Percentiles rank a stretch among this genome's conserved stretches.
Conservation (phyloP, 2,113 vertebrate species). For the Mellivora capensis region DNA sequence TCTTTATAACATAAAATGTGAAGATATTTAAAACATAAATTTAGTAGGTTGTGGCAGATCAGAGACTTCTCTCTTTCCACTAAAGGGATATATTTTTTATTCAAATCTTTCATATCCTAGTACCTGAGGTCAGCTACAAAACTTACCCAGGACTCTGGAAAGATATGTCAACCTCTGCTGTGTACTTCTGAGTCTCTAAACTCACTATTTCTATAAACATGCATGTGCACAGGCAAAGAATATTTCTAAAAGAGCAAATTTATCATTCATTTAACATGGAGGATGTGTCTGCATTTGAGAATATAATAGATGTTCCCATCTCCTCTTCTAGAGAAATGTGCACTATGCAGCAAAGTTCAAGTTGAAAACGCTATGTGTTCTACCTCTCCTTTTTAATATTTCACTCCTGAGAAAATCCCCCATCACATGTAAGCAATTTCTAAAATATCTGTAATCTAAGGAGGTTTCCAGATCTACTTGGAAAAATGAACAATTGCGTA, state of each 20-base stretch:
- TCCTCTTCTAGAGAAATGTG: neutral
- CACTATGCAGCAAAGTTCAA: neutral
- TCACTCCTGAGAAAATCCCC: neutral
- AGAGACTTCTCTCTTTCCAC: constrained; percentile 11
- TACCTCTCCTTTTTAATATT: constrained; percentile 27
- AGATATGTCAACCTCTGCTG: neutral
- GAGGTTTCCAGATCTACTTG: neutral
- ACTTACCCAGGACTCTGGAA: neutral
- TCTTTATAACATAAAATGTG: constrained; percentile 27
- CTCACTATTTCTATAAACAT: neutral
- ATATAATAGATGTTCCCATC: neutral
- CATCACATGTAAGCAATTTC: neutral
- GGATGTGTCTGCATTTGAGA: neutral
- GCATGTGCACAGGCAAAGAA: neutral
- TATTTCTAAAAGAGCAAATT: neutral
- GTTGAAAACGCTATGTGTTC: neutral
- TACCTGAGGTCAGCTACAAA: neutral
- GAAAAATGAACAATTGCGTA: neutral
- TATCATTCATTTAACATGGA: neutral
- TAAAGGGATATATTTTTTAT: constrained; percentile 12
- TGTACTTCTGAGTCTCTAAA: neutral
- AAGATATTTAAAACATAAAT: constrained; percentile 58
- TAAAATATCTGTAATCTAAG: constrained; percentile 2
- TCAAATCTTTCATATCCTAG: constrained; percentile 11
- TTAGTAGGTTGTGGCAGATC: neutral